A percentile compares a stretch with the other conserved stretches of the same genome.
Evolutionary conservation across 2,888 invertebrate genomes (phyloP).

Genomic region (Drepana falcataria): DNA sequence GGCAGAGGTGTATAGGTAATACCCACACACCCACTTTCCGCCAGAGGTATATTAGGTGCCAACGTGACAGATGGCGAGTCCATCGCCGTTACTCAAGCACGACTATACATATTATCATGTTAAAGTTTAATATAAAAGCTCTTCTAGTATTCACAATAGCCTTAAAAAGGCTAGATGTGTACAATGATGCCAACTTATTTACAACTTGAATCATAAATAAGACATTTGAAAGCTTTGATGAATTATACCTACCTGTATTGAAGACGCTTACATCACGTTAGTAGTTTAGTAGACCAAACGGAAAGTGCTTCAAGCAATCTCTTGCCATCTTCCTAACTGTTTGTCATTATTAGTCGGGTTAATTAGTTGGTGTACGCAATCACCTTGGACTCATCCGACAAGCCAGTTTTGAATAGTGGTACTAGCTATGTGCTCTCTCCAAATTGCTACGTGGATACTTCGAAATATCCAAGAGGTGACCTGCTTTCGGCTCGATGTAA

Average conservation of each 20-base stretch:
- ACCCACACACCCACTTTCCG: too few species aligned
- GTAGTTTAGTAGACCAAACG: constrained; percentile 28
- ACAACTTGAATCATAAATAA: not conserved
- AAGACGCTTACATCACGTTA: constrained; percentile 7
- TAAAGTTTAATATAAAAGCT: too few species aligned
- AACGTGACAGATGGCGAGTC: too few species aligned
- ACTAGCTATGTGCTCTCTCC: not conserved
- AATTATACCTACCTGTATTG: not conserved
- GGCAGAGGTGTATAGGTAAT: too few species aligned
- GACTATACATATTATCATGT: too few species aligned
- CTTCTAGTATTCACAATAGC: too few species aligned
- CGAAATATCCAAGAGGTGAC: not conserved
- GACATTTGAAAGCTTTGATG: not conserved
- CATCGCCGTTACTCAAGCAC: too few species aligned
- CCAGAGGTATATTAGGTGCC: too few species aligned
- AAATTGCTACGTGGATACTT: not conserved
- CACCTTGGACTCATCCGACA: constrained; percentile 15
- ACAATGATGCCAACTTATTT: too few species aligned
- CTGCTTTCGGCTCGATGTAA: not conserved
- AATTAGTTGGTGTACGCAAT: constrained; percentile 36
- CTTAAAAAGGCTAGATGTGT: too few species aligned
- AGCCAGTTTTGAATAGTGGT: constrained; percentile 7
- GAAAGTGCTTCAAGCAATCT: constrained; percentile 48
- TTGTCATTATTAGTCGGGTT: constrained; percentile 58
- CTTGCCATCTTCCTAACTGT: constrained; percentile 59